Percentiles rank a stretch among this genome's conserved stretches.
These are phyloP conservation scores for Oreamnos americanus DNA, from an alignment of 2,113 vertebrate genomes.

Conservation along the genomic window DNA sequence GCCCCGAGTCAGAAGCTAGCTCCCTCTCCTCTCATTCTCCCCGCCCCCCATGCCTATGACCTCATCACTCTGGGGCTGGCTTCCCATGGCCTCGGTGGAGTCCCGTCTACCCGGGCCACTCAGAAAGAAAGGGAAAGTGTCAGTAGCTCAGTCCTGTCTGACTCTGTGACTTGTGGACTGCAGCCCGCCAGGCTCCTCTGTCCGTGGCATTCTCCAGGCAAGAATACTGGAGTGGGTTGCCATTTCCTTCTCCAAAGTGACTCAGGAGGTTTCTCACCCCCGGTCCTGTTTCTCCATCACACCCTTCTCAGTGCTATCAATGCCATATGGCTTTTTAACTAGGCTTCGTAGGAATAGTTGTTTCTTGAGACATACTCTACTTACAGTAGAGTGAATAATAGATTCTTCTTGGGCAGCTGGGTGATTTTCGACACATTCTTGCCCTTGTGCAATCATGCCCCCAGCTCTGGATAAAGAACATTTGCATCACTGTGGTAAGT, in stretches of 20 bases:
- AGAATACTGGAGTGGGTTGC: neutral
- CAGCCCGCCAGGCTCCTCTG: neutral
- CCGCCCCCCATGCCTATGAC: fast-evolving
- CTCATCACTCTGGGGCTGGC: neutral
- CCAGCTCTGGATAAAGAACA: neutral
- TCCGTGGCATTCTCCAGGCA: neutral
- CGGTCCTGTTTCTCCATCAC: neutral
- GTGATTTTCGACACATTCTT: neutral
- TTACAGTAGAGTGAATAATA: fast-evolving
- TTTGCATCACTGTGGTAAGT: neutral
- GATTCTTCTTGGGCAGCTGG: neutral
- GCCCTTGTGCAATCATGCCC: neutral
- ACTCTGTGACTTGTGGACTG: neutral
- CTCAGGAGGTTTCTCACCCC: neutral
- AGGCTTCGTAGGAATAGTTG: neutral
- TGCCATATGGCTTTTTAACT: neutral
- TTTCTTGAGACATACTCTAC: neutral
- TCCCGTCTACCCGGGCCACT: fast-evolving
- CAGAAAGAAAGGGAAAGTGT: neutral
- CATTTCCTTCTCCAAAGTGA: neutral
- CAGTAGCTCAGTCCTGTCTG: neutral
- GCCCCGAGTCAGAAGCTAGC: neutral
- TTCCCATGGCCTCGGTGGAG: fast-evolving
- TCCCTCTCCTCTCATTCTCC: fast-evolving
- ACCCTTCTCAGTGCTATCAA: fast-evolving